Evolutionary conservation across 2,113 vertebrate genomes (phyloP), one percentile per base, ranked within the genome.

Genomic region (Geococcyx californianus): DNA sequence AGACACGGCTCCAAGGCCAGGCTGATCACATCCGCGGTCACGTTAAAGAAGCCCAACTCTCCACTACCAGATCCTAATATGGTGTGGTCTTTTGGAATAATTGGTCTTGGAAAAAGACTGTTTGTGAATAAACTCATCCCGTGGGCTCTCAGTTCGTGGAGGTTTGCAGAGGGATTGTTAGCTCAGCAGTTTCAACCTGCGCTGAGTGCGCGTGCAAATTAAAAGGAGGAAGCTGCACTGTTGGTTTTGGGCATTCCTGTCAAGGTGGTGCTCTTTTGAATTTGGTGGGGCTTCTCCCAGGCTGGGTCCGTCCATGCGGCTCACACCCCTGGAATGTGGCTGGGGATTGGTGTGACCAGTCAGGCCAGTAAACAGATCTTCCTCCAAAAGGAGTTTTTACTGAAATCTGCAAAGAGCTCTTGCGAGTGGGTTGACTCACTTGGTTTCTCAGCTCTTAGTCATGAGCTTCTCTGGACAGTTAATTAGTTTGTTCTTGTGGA

Each of bases 401-500:
- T 93, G 93, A 93, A 95, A 91, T 86, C 87, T 90, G 78, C 75
- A 59, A 44, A 79, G 87, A 66, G 84, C 91, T 96, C 93, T 95
- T 10, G 90, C 88, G 95, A 96, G 95, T 4, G 3, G 42, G 6
- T 90, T 97, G 94, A 95, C 87, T 97, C 95, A 94, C 59, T 51
- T 34, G 90, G 93, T 64, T 95, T 95, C 82, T 93, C 82, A 93
- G 82, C 85, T 93, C 93, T 93, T 90, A 93, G 87, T 95, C 95
- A 96, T 78, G 59, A 95, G 94, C 91, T 93, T 87, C 93, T 90
- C 72, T 70, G 95, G 84, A 86, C 93, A 94, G 82, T 88, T 96
- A 91, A 95, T 96, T 93, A 96, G 75, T 91, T 96, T 94, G 90
- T 93, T 94, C 93, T 95, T 38, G 33, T 86, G 68, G 67, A 94